Percentiles rank a stretch among this genome's conserved stretches.
Conservation (phyloP, 2,113 vertebrate species). For the Pyrgilauda ruficollis region DNA sequence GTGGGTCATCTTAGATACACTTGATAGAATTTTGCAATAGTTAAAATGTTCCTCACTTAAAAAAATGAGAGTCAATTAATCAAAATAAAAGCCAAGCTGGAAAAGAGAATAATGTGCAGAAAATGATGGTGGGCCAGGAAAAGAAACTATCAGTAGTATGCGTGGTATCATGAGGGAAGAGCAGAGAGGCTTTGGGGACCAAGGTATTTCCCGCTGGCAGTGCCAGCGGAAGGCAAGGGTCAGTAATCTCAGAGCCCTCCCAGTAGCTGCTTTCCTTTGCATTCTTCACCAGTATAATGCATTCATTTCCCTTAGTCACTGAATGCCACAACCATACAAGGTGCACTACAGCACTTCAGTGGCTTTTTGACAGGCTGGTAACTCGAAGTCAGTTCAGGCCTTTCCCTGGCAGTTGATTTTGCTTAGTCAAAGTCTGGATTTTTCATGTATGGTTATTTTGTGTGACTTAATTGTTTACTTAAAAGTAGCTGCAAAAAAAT, state of each 20-base stretch:
- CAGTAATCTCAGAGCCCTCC: neutral
- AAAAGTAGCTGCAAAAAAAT: neutral
- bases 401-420: neutral
- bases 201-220: neutral
- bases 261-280: neutral
- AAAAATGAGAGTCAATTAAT: neutral
- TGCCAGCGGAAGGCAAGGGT: neutral
- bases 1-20: neutral
- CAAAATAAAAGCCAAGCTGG: neutral
- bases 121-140: neutral
- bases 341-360: rapidly evolving
- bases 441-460: neutral
- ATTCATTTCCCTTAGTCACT: neutral
- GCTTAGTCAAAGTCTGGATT: neutral
- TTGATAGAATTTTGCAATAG: neutral
- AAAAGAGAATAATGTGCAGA: neutral
- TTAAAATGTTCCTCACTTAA: neutral
- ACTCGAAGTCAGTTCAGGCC: rapidly evolving
- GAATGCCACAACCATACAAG: neutral
- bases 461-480: neutral
- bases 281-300: neutral
- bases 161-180: neutral
- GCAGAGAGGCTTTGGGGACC: neutral
- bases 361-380: neutral
- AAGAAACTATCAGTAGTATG: neutral